Evolutionary conservation across 2,888 invertebrate genomes (phyloP).

Genomic region (Agrenia bidenticulata): DNA sequence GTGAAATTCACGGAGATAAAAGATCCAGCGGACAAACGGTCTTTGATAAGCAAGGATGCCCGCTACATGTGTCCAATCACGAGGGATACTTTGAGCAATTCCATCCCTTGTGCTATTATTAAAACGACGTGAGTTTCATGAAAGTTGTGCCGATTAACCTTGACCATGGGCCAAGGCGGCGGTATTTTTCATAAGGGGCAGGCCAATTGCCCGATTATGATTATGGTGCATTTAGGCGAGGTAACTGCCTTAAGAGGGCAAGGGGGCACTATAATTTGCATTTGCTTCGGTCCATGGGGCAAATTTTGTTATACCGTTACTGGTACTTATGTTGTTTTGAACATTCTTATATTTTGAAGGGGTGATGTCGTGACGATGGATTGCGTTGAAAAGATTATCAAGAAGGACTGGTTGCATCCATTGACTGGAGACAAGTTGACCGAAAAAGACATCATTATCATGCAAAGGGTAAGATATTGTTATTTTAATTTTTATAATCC

Average conservation of each 20-base stretch:
- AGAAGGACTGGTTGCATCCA: slow-evolving; percentile 95
- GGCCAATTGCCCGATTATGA: too few species aligned
- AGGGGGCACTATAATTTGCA: too few species aligned
- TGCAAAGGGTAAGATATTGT: slow-evolving; percentile 72
- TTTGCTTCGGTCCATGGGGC: too few species aligned
- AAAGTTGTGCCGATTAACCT: slow-evolving; percentile 16
- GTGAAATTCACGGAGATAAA: slow-evolving; percentile 85
- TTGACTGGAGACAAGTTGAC: slow-evolving; percentile 78
- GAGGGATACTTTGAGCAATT: slow-evolving; percentile 90
- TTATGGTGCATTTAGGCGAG: too few species aligned
- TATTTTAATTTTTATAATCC: slow-evolving; percentile 1
- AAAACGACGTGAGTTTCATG: slow-evolving; percentile 71
- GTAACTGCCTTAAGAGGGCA: too few species aligned
- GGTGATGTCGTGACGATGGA: slow-evolving; percentile 95
- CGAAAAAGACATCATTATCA: slow-evolving; percentile 86
- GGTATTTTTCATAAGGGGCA: too few species aligned
- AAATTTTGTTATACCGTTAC: not conserved
- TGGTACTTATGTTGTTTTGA: not conserved
- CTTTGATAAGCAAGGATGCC: slow-evolving; percentile 82
- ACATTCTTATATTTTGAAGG: slow-evolving; percentile 59
- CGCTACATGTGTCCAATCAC: slow-evolving; percentile 98
- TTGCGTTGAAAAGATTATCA: slow-evolving; percentile 93
- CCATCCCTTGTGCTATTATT: slow-evolving; percentile 89
- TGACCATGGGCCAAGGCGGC: too few species aligned
- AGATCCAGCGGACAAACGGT: slow-evolving; percentile 79